A percentile compares a stretch with the other conserved stretches of the same genome.
phyloP scores from a whole-genome alignment of 2,797 vertebrate genomes.

The Paedocypris micromegethes region DNA sequence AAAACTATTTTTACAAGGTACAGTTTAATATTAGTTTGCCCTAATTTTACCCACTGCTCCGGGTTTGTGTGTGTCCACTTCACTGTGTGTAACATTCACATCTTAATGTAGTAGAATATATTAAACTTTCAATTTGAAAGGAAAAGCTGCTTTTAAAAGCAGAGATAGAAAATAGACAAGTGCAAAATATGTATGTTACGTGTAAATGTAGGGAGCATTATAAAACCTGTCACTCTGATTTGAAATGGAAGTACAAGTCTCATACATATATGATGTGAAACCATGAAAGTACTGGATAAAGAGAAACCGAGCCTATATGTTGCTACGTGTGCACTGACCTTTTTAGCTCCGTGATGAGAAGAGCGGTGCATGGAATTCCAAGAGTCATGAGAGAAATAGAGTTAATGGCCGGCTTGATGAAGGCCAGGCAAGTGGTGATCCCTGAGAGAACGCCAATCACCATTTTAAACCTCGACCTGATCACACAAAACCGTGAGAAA shows the following conservation, averaged over 20 bases:
- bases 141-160: background rate
- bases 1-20: too few species aligned
- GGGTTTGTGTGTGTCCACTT: too few species aligned
- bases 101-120: too few species aligned
- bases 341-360: constrained; percentile 89
- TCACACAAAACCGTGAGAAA: constrained; percentile 2
- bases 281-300: background rate
- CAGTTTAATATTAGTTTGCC: too few species aligned
- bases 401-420: constrained; percentile 93
- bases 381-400: constrained; percentile 91
- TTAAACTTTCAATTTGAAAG: background rate
- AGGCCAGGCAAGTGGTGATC: constrained; percentile 86
- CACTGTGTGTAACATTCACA: too few species aligned
- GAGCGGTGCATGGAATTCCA: constrained; percentile 86
- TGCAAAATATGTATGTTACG: too few species aligned
- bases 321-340: constrained; percentile 68
- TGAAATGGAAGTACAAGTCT: constrained; percentile 1
- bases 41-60: too few species aligned
- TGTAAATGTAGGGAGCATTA: background rate
- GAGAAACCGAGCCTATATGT: background rate
- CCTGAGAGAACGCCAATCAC: constrained; percentile 87
- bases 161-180: too few species aligned
- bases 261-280: constrained; percentile 26
- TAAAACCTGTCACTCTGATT: background rate
- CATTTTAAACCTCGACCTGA: constrained; percentile 91